Conservation (phyloP, 1,140 invertebrate genomes). For the Papilio aristodemus region DNA sequence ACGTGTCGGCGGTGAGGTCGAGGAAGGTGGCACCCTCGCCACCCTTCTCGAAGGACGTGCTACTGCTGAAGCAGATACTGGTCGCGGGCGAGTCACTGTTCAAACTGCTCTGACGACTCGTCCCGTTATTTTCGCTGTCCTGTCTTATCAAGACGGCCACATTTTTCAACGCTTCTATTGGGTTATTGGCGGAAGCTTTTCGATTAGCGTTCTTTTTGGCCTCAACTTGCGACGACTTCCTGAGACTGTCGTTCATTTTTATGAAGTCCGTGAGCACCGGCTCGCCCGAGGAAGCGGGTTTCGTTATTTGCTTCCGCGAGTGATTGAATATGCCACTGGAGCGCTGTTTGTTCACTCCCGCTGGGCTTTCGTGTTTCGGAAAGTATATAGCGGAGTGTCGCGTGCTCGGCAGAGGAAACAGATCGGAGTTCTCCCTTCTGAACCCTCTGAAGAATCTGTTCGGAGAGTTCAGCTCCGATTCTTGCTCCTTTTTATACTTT, state of each 20-base stretch:
- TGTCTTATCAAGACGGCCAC: conserved; percentile 69
- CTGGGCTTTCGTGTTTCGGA: conserved; percentile 77
- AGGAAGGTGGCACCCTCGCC: too few species aligned
- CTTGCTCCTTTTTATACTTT: conserved; percentile 82
- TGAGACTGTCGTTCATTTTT: conserved; percentile 81
- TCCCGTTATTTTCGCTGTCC: conserved; percentile 58
- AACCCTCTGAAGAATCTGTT: conserved; percentile 88
- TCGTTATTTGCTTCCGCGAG: conserved; percentile 79
- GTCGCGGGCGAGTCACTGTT: conserved; percentile 70
- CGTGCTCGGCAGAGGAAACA: conserved; percentile 86
- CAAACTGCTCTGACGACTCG: conserved; percentile 64
- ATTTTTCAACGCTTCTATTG: conserved; percentile 70
- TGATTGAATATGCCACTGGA: conserved; percentile 85
- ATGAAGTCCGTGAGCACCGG: conserved; percentile 87
- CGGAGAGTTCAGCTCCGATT: conserved; percentile 84
- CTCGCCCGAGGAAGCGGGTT: conserved; percentile 82
- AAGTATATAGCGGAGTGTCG: conserved; percentile 87
- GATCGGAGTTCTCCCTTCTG: conserved; percentile 89
- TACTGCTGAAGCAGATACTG: conserved; percentile 63
- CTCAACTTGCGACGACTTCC: conserved; percentile 57
- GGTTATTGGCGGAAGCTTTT: conserved; percentile 52
- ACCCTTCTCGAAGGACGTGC: conserved; percentile 57
- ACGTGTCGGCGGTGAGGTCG: conserved; percentile 63
- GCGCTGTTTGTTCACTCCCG: conserved; percentile 71
- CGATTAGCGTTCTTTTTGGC: conserved; percentile 50